A percentile compares a stretch with the other conserved stretches of the same genome.
These are phyloP conservation scores for Aeoliscus strigatus DNA, from an alignment of 2,797 vertebrate species.

Conservation along the genomic window DNA sequence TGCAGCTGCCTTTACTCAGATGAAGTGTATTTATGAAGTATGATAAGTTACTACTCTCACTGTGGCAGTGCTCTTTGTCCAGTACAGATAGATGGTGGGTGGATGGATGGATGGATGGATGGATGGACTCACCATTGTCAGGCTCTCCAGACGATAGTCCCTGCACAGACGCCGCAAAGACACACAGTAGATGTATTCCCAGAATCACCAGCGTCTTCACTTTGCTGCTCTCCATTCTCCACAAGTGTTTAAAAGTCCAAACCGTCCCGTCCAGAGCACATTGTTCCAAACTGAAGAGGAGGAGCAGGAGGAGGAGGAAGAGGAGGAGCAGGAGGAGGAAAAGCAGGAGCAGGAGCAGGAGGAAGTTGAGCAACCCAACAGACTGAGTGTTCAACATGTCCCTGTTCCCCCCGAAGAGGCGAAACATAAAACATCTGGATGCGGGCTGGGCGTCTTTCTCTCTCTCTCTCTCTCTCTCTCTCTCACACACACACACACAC, in stretches of 20 bases:
- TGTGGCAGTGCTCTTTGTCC: too few species aligned
- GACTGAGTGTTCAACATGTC: background rate
- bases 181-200: constrained; percentile 50
- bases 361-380: too few species aligned
- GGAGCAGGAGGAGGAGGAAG: too few species aligned
- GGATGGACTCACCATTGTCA: constrained; percentile 57
- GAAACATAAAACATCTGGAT: constrained; percentile 76
- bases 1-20: too few species aligned
- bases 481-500: constrained; percentile 7
- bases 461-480: background rate
- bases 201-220: constrained; percentile 42
- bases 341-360: too few species aligned
- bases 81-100: too few species aligned
- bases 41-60: too few species aligned
- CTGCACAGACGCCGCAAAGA: constrained; percentile 36
- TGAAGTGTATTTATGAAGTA: too few species aligned
- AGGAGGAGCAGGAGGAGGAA: too few species aligned
- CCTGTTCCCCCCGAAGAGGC: constrained; percentile 13
- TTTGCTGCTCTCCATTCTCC: constrained; percentile 59
- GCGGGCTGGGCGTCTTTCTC: constrained; percentile 58
- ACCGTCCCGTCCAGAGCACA: too few species aligned
- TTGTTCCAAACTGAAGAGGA: too few species aligned
- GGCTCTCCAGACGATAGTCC: constrained; percentile 25
- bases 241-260: background rate
- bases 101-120: too few species aligned